Conservation (phyloP, 2,888 invertebrate genomes). For the Lampropteryx suffumata region DNA sequence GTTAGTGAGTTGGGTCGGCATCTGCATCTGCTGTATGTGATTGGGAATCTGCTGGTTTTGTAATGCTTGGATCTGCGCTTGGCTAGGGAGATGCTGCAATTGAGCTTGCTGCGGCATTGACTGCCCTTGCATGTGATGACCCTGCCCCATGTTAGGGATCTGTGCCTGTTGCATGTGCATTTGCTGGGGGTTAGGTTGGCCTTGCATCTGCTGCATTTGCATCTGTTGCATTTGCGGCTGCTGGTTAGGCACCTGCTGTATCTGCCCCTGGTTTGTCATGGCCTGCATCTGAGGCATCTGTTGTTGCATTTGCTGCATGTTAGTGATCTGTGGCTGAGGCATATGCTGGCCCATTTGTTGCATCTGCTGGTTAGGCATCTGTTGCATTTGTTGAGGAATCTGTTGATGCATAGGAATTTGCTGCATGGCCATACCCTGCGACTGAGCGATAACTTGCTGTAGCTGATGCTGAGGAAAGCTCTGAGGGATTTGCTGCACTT, state of each 20-base stretch:
- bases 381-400: conserved; percentile 80
- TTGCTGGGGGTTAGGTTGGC: conserved; percentile 73
- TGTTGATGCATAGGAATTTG: conserved; percentile 81
- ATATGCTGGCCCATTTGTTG: conserved; percentile 78
- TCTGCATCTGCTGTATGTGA: conserved; percentile 81
- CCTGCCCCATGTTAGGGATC: conserved; percentile 73
- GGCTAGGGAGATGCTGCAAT: conserved; percentile 76
- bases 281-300: conserved; percentile 79
- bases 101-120: conserved; percentile 76
- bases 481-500: conserved; percentile 79
- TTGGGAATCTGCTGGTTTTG: conserved; percentile 82
- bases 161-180: conserved; percentile 80
- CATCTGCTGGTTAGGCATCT: conserved; percentile 79
- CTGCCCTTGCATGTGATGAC: conserved; percentile 74
- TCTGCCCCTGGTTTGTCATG: conserved; percentile 73
- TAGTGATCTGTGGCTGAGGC: conserved; percentile 73
- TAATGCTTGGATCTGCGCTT: conserved; percentile 78
- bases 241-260: conserved; percentile 72
- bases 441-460: conserved; percentile 77
- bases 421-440: conserved; percentile 77
- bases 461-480: conserved; percentile 80
- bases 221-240: conserved; percentile 80
- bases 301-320: conserved; percentile 79
- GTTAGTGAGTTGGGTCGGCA: conserved; percentile 70
- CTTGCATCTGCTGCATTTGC: conserved; percentile 79